These are phyloP conservation scores for Nebria ingens DNA, from an alignment of 1,140 invertebrate species.

Conservation along the genomic window DNA sequence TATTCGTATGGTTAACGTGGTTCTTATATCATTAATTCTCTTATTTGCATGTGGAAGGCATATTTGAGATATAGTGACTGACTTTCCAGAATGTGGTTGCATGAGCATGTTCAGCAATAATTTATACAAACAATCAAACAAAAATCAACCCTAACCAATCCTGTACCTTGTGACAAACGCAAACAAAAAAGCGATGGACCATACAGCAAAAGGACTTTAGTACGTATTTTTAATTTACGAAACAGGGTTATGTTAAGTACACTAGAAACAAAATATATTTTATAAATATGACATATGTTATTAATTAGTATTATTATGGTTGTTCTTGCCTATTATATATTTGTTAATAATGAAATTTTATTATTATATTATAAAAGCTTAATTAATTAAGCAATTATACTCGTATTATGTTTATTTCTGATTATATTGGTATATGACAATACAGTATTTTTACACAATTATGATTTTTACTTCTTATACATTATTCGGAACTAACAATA, in stretches of 20 bases:
- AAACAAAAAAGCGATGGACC: neutral
- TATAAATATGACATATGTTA: constrained; percentile 2
- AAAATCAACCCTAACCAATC: constrained; percentile 5
- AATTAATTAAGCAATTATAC: neutral
- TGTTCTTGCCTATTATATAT: neutral
- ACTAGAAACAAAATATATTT: neutral
- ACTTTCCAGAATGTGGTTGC: constrained; percentile 4
- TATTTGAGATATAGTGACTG: constrained; percentile 4
- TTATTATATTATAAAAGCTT: too few species aligned
- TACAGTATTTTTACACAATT: constrained; percentile 6
- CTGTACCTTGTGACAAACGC: constrained; percentile 7
- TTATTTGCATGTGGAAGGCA: neutral
- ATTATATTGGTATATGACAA: constrained; percentile 6
- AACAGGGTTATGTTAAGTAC: neutral
- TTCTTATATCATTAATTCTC: neutral
- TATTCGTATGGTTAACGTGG: too few species aligned
- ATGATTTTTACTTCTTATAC: neutral
- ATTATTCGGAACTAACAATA: too few species aligned
- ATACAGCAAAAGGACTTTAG: neutral
- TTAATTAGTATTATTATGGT: neutral
- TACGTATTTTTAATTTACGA: neutral
- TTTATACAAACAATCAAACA: too few species aligned
- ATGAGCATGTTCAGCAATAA: constrained; percentile 6
- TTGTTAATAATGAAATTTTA: too few species aligned
- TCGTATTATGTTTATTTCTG: constrained; percentile 1